phyloP scores from a whole-genome alignment of 2,797 vertebrate genomes.

The Peromyscus melanophrys region DNA sequence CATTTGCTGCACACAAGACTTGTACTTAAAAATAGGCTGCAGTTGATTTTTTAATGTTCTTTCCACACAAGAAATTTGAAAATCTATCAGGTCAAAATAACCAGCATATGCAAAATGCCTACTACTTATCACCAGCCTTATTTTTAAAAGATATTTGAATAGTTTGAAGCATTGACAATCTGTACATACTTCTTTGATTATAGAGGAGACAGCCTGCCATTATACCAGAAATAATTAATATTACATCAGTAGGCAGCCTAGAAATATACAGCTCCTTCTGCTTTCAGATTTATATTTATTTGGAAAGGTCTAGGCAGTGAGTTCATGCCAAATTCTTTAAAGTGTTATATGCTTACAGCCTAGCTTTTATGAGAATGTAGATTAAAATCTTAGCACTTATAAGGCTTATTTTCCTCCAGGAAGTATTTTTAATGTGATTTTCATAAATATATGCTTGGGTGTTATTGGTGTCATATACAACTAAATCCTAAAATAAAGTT shows the following conservation, averaged over 20 bases:
- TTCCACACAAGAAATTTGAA: conserved; percentile 59
- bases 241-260: conserved; percentile 73
- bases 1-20: conserved; percentile 52
- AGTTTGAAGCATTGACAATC: conserved; percentile 77
- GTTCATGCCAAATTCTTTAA: conserved; percentile 72
- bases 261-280: conserved; percentile 71
- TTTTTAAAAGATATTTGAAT: conserved; percentile 71
- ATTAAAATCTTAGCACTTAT: conserved; percentile 55
- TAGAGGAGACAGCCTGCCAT: conserved; percentile 79
- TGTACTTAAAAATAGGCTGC: conserved; percentile 67
- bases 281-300: conserved; percentile 73
- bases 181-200: conserved; percentile 81
- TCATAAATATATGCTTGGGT: conserved; percentile 52
- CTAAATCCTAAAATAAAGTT: conserved; percentile 61
- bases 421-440: conserved; percentile 59
- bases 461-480: conserved; percentile 50
- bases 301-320: conserved; percentile 60
- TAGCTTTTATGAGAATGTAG: conserved; percentile 58
- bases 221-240: conserved; percentile 82
- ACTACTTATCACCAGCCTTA: conserved; percentile 73
- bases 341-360: conserved; percentile 35
- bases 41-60: conserved; percentile 56
- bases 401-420: conserved; percentile 55
- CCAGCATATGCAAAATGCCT: conserved; percentile 73
- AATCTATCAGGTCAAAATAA: conserved; percentile 82